A percentile compares a stretch with the other conserved stretches of the same genome.
phyloP scores from a whole-genome alignment of 2,797 vertebrate species.

The Ataeniobius toweri region DNA sequence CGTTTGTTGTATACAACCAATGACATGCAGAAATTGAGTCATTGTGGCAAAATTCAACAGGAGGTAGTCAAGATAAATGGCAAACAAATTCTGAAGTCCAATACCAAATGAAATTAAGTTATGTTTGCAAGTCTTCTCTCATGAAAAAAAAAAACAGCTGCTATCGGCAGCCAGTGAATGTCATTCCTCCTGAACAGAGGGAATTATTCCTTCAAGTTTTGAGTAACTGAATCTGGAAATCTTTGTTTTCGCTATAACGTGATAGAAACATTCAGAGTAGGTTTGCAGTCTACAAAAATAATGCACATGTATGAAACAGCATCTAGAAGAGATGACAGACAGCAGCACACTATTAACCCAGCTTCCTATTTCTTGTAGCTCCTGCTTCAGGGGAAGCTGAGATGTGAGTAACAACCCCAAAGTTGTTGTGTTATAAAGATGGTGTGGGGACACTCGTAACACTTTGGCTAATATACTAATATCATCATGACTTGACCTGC shows the following conservation, averaged over 20 bases:
- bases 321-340: slow-evolving; percentile 6
- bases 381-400: slow-evolving; percentile 34
- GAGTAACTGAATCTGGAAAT: slow-evolving; percentile 69
- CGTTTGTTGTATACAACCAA: slow-evolving; percentile 4
- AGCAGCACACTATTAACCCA: slow-evolving; percentile 42
- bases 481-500: slow-evolving; percentile 39
- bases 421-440: slow-evolving; percentile 44
- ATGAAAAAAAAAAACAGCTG: slow-evolving; percentile 22
- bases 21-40: neutral
- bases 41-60: slow-evolving; percentile 16
- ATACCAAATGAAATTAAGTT: slow-evolving; percentile 32
- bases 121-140: slow-evolving; percentile 15
- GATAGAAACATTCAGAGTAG: slow-evolving; percentile 55
- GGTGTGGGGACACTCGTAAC: slow-evolving; percentile 14
- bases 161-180: slow-evolving; percentile 56
- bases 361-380: slow-evolving; percentile 51
- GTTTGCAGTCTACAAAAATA: slow-evolving; percentile 53
- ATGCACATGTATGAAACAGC: slow-evolving; percentile 48
- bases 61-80: slow-evolving; percentile 27
- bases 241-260: slow-evolving; percentile 58
- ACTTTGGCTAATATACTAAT: slow-evolving; percentile 41
- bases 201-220: slow-evolving; percentile 64
- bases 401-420: slow-evolving; percentile 37
- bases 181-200: slow-evolving; percentile 53
- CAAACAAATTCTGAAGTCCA: slow-evolving; percentile 12